Evolutionary conservation across 2,113 vertebrate species (phyloP).

Genomic region (Platysternon megacephalum): DNA sequence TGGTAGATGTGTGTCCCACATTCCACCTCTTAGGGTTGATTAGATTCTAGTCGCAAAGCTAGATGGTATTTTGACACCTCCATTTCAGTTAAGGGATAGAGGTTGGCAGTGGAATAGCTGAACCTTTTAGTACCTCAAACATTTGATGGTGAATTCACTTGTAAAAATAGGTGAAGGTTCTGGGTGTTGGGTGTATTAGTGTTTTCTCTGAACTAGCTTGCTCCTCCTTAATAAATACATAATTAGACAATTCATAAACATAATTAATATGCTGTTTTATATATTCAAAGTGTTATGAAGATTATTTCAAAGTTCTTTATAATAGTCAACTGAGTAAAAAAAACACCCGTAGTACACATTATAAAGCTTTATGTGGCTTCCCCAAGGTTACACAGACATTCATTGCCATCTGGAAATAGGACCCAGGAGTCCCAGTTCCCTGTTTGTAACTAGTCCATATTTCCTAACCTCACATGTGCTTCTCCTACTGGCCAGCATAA

Average conservation of each 20-base stretch:
- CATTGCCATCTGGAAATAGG: not conserved
- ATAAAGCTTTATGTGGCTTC: not conserved
- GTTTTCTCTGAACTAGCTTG: not conserved
- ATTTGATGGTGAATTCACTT: not conserved
- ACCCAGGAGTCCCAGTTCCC: not conserved
- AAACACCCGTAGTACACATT: not conserved
- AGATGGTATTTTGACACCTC: not conserved
- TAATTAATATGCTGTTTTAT: slow-evolving; percentile 30
- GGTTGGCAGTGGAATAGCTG: no score
- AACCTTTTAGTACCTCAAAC: not conserved
- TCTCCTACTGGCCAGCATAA: not conserved
- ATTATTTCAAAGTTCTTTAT: slow-evolving; percentile 24
- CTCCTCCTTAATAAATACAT: not conserved
- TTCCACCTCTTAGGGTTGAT: not conserved
- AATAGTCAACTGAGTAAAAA: slow-evolving; percentile 25
- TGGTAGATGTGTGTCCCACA: not conserved
- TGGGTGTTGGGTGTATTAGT: not conserved
- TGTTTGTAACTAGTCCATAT: not conserved
- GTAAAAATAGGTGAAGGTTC: not conserved
- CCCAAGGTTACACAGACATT: not conserved
- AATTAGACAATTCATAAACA: not conserved
- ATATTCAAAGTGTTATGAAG: slow-evolving; percentile 9
- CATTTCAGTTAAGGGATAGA: not conserved
- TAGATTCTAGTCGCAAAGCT: not conserved
- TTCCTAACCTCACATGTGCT: not conserved